Conservation (phyloP, 2,888 invertebrate genomes). For the Cyclophora albipunctata region DNA sequence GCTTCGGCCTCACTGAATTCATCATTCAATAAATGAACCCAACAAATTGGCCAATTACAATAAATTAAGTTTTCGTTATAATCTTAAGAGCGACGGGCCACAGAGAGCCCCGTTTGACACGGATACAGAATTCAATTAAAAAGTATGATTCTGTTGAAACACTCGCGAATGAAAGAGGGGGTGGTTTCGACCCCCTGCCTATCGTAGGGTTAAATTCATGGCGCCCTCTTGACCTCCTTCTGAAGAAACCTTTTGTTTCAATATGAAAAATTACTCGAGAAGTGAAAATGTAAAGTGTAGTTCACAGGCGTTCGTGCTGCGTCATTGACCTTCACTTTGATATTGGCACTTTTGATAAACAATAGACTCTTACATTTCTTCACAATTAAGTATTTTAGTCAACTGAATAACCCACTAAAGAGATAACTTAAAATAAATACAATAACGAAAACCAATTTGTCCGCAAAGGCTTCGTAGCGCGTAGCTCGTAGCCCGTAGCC, state of each 20-base stretch:
- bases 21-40: no score
- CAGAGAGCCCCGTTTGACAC: constrained; percentile 20
- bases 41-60: constrained; percentile 8
- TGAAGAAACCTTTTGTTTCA: constrained; percentile 59
- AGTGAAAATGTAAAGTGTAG: constrained; percentile 26
- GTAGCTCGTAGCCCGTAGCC: constrained; percentile 12
- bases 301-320: constrained; percentile 17
- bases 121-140: constrained; percentile 45
- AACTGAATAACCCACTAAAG: no score
- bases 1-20: no score
- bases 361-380: no score
- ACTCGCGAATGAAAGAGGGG: constrained; percentile 23
- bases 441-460: no score
- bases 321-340: not conserved
- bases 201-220: constrained; percentile 42
- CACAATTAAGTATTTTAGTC: no score
- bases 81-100: constrained; percentile 4
- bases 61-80: constrained; percentile 14
- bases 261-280: constrained; percentile 60
- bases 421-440: no score
- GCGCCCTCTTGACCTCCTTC: constrained; percentile 55
- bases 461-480: not conserved
- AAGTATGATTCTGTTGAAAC: constrained; percentile 46
- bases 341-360: not conserved
- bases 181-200: constrained; percentile 10